A percentile compares a stretch with the other conserved stretches of the same genome.
Evolutionary conservation across 1,140 invertebrate genomes (phyloP).

Genomic region (Cyclargus thomasi): DNA sequence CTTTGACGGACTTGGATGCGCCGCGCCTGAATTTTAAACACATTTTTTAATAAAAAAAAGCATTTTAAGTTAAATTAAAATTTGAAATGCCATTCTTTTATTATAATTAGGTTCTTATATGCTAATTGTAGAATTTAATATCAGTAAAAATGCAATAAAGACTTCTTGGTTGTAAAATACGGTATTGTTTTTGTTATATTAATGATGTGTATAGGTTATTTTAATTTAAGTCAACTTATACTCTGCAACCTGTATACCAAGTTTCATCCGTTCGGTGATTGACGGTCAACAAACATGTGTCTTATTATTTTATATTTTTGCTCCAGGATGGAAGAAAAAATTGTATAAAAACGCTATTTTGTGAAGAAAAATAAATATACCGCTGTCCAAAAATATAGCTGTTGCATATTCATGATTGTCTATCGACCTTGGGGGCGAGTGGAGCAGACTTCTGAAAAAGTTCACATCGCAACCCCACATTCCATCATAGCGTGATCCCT

Average conservation of each 20-base stretch:
- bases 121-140: background rate
- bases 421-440: background rate
- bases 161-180: too few species aligned
- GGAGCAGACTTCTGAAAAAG: constrained; percentile 17
- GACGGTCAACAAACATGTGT: too few species aligned
- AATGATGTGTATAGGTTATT: too few species aligned
- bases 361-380: background rate
- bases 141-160: too few species aligned
- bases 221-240: too few species aligned
- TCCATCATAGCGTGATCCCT: constrained; percentile 45
- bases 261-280: too few species aligned
- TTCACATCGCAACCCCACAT: constrained; percentile 27
- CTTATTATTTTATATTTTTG: background rate
- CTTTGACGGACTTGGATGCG: constrained; percentile 5
- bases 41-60: background rate
- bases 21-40: constrained; percentile 4
- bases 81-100: background rate
- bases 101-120: constrained; percentile 1
- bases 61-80: background rate
- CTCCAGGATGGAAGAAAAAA: background rate
- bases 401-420: background rate
- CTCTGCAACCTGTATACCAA: too few species aligned
- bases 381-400: background rate
- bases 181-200: too few species aligned
- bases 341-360: background rate